Evolutionary conservation across 1,140 invertebrate genomes (phyloP), one percentile per base, ranked within the genome.

Genomic region (Eulimnadia texana): DNA sequence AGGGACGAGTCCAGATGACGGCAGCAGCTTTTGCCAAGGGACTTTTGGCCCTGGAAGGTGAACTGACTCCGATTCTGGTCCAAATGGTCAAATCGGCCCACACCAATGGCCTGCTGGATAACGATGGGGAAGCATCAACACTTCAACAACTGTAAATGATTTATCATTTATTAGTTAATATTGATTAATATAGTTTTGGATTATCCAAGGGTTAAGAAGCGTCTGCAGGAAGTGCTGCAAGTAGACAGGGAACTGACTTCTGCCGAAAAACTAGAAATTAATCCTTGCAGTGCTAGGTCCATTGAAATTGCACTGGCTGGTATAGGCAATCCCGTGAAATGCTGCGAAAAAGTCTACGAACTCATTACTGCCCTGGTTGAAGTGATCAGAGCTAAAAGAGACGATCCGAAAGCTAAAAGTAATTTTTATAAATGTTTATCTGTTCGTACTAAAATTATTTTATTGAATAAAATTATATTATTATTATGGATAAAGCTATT

Each of bases 81-180:
- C 97, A 99, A 75, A 99, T 99, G 97, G 97, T 99, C 1, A 99
- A 99, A 73, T 95, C 90, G 68, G 95, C 95, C 1, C 98, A 99
- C 70, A 99, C 95, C 0, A 99, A 99, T 76, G 95, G 96, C 2
- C 73, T 99, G 11, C 73, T 99, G 25, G 96, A 99, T 72, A 97
- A 98, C 71, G 95, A 99, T 72, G 93, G 92, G 70, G 93, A 96
- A 73, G 93, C 90, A 22, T 91, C 88, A 68, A 96, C 96, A 76
- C 91, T 89, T 71, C 92, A 96, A 72, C 90, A 93, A 71, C 86
- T 91, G 90, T 93, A 76, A 84, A 86, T 78, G 28, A 60, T 16
- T 57, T 63, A 60, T 54, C 16, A 42, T 42, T 42, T 9, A 42
- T 42, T 42, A 9, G 33, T 42, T 42, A 42, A 42, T 42, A 42